phyloP scores from a whole-genome alignment of 2,797 vertebrate species.

The Enteromius fasciolatus region DNA sequence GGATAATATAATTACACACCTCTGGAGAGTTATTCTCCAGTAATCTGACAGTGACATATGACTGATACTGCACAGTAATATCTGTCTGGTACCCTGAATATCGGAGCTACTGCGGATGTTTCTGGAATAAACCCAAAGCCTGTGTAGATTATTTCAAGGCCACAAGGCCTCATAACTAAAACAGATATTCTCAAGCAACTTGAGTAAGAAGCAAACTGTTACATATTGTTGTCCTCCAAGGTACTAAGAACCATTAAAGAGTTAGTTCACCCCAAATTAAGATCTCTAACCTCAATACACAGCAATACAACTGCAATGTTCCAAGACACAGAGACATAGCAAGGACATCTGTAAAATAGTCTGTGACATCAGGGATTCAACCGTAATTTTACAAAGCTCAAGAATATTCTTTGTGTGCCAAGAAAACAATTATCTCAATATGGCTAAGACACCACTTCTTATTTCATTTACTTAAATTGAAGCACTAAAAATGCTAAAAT shows the following conservation, averaged over 20 bases:
- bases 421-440: too few relatives aligned
- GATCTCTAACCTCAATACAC: too few relatives aligned
- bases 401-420: too few relatives aligned
- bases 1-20: conserved; percentile 72
- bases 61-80: conserved; percentile 50
- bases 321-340: neutral
- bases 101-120: neutral
- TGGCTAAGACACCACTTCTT: too few relatives aligned
- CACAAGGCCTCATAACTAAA: neutral
- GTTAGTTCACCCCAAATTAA: too few relatives aligned
- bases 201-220: neutral
- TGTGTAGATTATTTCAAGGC: neutral
- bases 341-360: too few relatives aligned
- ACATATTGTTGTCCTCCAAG: neutral
- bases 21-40: conserved; percentile 63
- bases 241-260: neutral
- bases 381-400: too few relatives aligned
- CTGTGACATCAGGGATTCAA: too few relatives aligned
- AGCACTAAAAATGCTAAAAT: too few relatives aligned
- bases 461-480: too few relatives aligned
- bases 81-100: conserved; percentile 17
- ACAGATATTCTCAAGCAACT: neutral
- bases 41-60: conserved; percentile 61
- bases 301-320: neutral
- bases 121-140: neutral